A percentile compares a stretch with the other conserved stretches of the same genome.
Evolutionary conservation across 2,113 vertebrate species (phyloP).

Genomic region (Actenoides lindsayi): DNA sequence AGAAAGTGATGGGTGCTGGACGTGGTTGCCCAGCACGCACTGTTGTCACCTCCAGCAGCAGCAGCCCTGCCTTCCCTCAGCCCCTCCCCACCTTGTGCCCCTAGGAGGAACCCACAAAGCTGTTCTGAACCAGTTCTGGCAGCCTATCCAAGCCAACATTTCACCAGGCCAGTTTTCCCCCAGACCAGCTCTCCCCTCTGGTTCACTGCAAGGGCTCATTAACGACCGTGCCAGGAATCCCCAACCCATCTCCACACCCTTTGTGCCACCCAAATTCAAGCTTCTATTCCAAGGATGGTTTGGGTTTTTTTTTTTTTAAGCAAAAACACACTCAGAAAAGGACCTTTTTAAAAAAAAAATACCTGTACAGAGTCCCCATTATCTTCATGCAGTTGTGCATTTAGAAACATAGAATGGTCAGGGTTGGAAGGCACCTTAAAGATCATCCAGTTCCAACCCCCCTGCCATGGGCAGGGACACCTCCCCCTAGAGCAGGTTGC

Average conservation of each 20-base stretch:
- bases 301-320: background rate
- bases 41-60: background rate
- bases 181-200: background rate
- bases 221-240: background rate
- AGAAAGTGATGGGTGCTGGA: background rate
- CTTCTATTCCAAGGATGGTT: background rate
- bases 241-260: background rate
- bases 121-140: background rate
- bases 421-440: too few species aligned
- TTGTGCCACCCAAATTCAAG: background rate
- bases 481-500: too few species aligned
- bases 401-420: too few species aligned
- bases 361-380: background rate
- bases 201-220: background rate
- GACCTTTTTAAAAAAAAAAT: background rate
- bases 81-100: background rate
- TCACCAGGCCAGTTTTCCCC: background rate
- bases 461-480: too few species aligned
- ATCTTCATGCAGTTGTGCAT: background rate
- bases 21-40: background rate
- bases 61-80: background rate
- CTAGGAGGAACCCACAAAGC: background rate
- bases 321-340: background rate
- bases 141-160: background rate
- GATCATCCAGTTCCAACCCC: too few species aligned